Evolutionary conservation across 2,113 vertebrate species (phyloP).

Genomic region (Heterotis niloticus): DNA sequence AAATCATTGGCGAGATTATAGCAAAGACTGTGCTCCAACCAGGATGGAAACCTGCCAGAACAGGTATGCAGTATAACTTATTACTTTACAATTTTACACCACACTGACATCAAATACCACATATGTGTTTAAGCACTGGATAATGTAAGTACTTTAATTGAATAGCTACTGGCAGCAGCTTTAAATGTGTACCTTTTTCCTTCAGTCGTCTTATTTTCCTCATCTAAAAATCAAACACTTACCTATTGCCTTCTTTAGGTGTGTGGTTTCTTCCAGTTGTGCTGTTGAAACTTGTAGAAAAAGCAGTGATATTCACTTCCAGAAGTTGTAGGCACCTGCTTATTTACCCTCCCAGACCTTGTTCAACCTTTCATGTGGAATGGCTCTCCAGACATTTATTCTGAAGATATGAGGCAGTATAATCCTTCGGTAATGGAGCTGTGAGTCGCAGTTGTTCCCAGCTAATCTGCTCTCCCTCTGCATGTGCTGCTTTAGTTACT

Average conservation of each 20-base stretch:
- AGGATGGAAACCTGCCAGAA: no score
- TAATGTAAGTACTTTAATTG: neutral
- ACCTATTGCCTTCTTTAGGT: neutral
- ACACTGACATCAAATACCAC: neutral
- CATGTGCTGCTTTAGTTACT: neutral
- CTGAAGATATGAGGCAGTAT: no score
- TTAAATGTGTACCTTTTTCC: neutral
- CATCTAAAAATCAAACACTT: neutral
- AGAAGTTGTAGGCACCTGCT: neutral
- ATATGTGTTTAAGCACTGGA: neutral
- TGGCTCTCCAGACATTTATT: neutral
- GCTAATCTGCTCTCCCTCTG: neutral
- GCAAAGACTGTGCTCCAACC: no score
- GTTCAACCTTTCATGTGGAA: neutral
- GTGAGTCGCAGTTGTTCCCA: neutral
- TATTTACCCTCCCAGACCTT: neutral
- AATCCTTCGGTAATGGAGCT: neutral
- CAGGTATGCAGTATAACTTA: neutral
- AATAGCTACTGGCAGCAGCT: neutral
- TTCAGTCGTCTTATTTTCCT: neutral
- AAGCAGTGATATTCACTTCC: conserved; percentile 1
- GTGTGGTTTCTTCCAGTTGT: neutral
- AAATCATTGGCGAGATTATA: no score
- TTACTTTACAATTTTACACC: neutral
- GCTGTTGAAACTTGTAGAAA: neutral